phyloP scores from a whole-genome alignment of 2,113 vertebrate genomes.

The Chrysemys picta region DNA sequence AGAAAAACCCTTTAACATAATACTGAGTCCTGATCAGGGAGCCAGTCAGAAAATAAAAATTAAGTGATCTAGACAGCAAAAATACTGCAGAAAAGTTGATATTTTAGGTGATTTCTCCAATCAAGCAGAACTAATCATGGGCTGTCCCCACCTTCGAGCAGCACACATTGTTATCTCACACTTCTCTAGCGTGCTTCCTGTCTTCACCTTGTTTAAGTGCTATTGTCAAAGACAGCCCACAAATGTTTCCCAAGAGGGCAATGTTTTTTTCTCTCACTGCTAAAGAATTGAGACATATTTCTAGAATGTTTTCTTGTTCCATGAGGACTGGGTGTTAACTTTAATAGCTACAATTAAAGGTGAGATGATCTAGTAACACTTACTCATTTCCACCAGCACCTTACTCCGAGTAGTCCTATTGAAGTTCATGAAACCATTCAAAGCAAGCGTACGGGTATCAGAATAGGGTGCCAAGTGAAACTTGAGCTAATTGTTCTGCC shows the following conservation, averaged over 20 bases:
- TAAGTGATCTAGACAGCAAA: constrained; percentile 10
- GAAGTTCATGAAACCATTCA: background rate
- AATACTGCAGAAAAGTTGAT: background rate
- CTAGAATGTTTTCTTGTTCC: background rate
- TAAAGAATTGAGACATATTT: background rate
- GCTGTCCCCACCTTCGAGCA: constrained; percentile 37
- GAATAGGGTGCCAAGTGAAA: background rate
- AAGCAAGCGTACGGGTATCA: background rate
- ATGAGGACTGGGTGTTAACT: background rate
- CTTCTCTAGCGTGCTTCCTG: constrained; percentile 36
- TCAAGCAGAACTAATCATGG: constrained; percentile 51
- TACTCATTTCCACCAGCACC: background rate
- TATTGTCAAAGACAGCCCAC: background rate
- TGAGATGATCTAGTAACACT: background rate
- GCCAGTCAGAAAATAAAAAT: constrained; percentile 37
- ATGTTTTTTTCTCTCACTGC: background rate
- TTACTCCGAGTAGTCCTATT: accelerated
- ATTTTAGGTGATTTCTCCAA: constrained; percentile 51
- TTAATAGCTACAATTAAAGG: background rate
- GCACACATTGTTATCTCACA: constrained; percentile 1
- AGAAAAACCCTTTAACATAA: background rate
- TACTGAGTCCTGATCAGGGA: background rate
- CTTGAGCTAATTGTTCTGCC: background rate
- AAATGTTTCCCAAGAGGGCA: background rate
- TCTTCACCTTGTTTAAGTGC: background rate